phyloP scores from a whole-genome alignment of 1,140 invertebrate genomes.

The Rhysida immarginata region DNA sequence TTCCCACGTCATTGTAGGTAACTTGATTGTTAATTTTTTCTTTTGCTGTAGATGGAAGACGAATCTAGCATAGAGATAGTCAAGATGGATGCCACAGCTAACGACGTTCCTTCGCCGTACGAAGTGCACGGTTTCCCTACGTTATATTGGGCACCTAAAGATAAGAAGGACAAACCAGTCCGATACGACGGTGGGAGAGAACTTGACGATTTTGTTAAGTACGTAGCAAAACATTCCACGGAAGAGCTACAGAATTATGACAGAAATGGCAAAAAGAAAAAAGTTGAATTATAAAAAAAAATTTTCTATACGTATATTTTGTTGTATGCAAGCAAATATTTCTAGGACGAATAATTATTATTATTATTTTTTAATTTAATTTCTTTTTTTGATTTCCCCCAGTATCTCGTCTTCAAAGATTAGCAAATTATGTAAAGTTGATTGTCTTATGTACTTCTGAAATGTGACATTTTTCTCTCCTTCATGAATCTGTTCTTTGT shows the following conservation, averaged over 20 bases:
- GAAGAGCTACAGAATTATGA: constrained; percentile 75
- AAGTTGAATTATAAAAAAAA: constrained; percentile 4
- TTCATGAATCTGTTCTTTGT: too few species aligned
- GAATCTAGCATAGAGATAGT: constrained; percentile 80
- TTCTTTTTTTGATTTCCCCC: too few species aligned
- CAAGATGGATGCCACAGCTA: constrained; percentile 96
- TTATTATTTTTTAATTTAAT: too few species aligned
- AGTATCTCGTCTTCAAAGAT: too few species aligned
- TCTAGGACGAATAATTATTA: too few species aligned
- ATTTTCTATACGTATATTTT: too few species aligned
- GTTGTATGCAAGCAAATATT: too few species aligned
- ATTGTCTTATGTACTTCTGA: too few species aligned
- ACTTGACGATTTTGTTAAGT: constrained; percentile 89
- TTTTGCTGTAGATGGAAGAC: constrained; percentile 45
- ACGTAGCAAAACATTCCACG: constrained; percentile 83
- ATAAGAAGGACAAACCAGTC: constrained; percentile 60
- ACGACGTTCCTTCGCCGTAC: constrained; percentile 85
- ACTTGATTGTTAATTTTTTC: constrained; percentile 10
- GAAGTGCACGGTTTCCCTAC: constrained; percentile 96
- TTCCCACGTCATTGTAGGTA: too few species aligned
- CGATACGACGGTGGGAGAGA: constrained; percentile 90
- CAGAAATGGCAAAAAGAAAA: constrained; percentile 69
- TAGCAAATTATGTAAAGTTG: too few species aligned
- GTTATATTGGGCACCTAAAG: constrained; percentile 84
- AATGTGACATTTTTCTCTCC: too few species aligned